phyloP scores from a whole-genome alignment of 2,797 vertebrate species.

The Mormyrops boulengeri region DNA sequence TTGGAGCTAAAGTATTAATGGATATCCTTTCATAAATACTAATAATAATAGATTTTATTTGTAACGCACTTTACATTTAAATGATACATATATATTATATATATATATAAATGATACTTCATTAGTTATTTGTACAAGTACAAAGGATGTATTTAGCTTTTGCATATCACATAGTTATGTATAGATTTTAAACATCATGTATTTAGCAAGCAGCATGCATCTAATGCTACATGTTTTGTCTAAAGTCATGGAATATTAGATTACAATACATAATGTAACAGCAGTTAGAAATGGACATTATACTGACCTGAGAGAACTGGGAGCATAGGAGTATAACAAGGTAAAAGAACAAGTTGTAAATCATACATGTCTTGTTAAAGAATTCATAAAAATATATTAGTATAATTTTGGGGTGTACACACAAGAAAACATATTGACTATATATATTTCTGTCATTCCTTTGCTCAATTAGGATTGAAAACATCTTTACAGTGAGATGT shows the following conservation, averaged over 20 bases:
- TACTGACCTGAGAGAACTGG: slow-evolving; percentile 35
- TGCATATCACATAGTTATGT: background rate
- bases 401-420: background rate
- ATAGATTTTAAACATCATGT: background rate
- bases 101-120: background rate
- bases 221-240: background rate
- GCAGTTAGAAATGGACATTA: background rate
- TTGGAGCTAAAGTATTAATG: background rate
- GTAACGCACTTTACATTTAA: too few species aligned
- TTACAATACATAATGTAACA: background rate
- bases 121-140: background rate
- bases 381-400: background rate
- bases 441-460: background rate
- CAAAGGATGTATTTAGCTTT: background rate
- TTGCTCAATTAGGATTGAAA: background rate
- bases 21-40: background rate
- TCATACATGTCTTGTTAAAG: background rate
- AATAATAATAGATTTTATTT: too few species aligned
- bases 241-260: background rate
- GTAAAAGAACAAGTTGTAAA: background rate
- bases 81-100: too few species aligned
- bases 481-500: background rate
- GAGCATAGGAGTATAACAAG: background rate
- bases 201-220: background rate
- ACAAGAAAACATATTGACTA: background rate